These are phyloP conservation scores for Perizoma affinitatum DNA, from an alignment of 2,888 invertebrate species.

Conservation along the genomic window DNA sequence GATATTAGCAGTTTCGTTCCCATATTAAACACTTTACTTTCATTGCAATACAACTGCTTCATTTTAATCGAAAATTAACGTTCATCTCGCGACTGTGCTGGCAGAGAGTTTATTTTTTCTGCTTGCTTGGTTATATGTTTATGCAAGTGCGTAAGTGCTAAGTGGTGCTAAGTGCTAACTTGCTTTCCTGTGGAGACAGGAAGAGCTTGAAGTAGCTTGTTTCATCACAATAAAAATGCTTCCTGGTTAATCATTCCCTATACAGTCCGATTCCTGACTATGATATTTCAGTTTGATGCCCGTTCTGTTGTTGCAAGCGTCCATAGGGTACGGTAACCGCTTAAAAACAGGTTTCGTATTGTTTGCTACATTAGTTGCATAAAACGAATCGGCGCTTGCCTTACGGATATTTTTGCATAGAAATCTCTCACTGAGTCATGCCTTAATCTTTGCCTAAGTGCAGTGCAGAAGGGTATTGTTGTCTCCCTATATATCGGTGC, in stretches of 20 bases:
- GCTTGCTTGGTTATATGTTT: conserved; percentile 11
- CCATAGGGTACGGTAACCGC: too few relatives aligned
- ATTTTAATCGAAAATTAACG: conserved; percentile 37
- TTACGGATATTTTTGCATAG: too few relatives aligned
- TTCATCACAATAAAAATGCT: conserved; percentile 32
- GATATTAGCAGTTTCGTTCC: conserved; percentile 32
- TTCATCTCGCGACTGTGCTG: neutral
- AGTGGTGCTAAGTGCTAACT: conserved; percentile 44
- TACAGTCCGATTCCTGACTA: neutral
- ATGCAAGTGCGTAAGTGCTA: conserved; percentile 47
- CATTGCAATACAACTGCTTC: neutral
- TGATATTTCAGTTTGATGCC: neutral
- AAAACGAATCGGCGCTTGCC: too few relatives aligned
- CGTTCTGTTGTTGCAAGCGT: too few relatives aligned
- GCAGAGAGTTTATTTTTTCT: conserved; percentile 6
- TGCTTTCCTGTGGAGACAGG: conserved; percentile 56
- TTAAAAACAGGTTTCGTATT: too few relatives aligned
- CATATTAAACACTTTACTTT: neutral
- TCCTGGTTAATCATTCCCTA: neutral
- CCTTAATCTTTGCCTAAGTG: too few relatives aligned
- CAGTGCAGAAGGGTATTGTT: too few relatives aligned
- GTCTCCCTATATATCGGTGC: too few relatives aligned
- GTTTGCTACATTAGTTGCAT: too few relatives aligned
- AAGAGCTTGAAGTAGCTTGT: conserved; percentile 61
- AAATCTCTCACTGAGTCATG: too few relatives aligned